Evolutionary conservation across 1,140 invertebrate species (phyloP).

Genomic region (Macrostomum lignano): DNA sequence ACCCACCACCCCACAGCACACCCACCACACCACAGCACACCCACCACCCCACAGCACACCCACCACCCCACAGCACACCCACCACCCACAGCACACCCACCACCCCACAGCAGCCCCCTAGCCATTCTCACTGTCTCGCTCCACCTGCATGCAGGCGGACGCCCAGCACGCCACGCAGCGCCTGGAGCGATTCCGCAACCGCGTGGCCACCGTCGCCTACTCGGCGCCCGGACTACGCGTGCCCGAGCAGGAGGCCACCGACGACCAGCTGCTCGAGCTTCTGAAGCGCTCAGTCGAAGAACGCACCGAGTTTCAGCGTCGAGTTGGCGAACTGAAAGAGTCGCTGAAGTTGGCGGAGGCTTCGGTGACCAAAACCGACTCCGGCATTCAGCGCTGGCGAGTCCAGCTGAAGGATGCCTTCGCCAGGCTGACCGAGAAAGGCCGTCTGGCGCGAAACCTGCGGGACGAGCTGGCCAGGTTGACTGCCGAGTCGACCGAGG

Average conservation of each 20-base stretch:
- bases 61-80: too few relatives aligned
- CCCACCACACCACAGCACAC: too few relatives aligned
- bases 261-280: constrained; percentile 19
- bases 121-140: too few relatives aligned
- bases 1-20: too few relatives aligned
- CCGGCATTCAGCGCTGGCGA: constrained; percentile 13
- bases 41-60: too few relatives aligned
- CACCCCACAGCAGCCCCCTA: too few relatives aligned
- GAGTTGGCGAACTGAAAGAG: constrained; percentile 13
- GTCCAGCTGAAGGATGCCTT: constrained; percentile 11
- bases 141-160: too few relatives aligned
- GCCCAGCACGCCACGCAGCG: too few relatives aligned
- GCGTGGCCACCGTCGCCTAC: constrained; percentile 19
- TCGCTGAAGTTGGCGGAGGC: constrained; percentile 11
- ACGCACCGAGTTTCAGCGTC: constrained; percentile 11
- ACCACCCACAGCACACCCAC: too few relatives aligned
- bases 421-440: constrained; percentile 14
- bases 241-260: constrained; percentile 18
- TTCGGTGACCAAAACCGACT: constrained; percentile 12
- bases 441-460: constrained; percentile 10
- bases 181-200: constrained; percentile 17
- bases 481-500: constrained; percentile 12
- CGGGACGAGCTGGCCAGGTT: constrained; percentile 16
- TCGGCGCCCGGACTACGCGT: constrained; percentile 16
- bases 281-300: constrained; percentile 19